Evolutionary conservation across 1,140 invertebrate species (phyloP).

Genomic region (Yoshiicerus persimilis): DNA sequence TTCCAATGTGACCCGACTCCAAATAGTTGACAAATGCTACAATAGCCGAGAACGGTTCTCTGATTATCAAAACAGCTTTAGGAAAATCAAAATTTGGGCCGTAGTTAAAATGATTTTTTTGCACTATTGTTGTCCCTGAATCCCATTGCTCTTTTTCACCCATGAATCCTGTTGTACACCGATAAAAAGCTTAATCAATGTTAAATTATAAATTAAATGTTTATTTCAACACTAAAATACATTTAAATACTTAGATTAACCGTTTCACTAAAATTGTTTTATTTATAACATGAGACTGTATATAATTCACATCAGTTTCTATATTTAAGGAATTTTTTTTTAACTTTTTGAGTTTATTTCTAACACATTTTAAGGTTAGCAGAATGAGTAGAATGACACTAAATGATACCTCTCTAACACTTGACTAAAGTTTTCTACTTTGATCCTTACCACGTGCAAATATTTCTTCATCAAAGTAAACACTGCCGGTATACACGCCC

Average conservation of each 20-base stretch:
- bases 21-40: constrained; percentile 53
- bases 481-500: constrained; percentile 53
- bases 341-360: too few relatives aligned
- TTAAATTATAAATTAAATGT: neutral
- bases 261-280: too few relatives aligned
- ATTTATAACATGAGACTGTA: too few relatives aligned
- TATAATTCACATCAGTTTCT: too few relatives aligned
- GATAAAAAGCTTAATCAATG: neutral
- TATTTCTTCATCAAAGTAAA: constrained; percentile 50
- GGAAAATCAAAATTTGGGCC: constrained; percentile 39
- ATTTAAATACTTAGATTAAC: neutral
- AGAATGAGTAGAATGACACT: neutral
- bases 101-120: constrained; percentile 52
- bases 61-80: constrained; percentile 52
- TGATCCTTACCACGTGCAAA: constrained; percentile 48
- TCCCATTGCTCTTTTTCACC: constrained; percentile 51
- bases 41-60: constrained; percentile 55
- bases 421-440: neutral
- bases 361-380: too few relatives aligned
- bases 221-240: neutral
- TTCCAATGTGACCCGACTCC: constrained; percentile 51
- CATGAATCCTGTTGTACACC: constrained; percentile 48
- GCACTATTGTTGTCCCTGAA: constrained; percentile 52
- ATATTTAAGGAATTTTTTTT: too few relatives aligned
- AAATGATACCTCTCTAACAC: neutral